These are phyloP conservation scores for Bedellia somnulentella DNA, from an alignment of 2,888 invertebrate species.

Conservation along the genomic window DNA sequence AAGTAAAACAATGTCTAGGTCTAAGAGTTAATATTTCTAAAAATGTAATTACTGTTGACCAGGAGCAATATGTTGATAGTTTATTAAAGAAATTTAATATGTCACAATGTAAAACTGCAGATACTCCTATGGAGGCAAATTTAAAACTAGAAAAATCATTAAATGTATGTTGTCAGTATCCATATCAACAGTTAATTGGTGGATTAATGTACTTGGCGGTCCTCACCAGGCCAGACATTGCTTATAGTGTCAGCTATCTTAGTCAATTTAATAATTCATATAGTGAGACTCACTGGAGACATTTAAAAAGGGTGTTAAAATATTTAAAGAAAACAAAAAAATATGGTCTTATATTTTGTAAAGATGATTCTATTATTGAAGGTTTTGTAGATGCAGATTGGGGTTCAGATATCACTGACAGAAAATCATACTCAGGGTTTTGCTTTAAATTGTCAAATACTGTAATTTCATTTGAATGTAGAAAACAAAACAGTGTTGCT, in stretches of 20 bases:
- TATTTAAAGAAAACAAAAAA: not conserved
- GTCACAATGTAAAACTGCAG: not conserved
- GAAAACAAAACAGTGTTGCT: too few relatives aligned
- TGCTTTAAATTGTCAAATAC: not conserved
- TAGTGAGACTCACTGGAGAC: conserved; percentile 2
- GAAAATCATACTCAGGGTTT: not conserved
- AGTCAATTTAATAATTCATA: conserved; percentile 8
- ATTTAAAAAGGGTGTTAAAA: not conserved
- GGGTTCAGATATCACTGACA: not conserved
- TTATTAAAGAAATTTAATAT: not conserved
- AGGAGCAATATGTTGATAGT: not conserved
- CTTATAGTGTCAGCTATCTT: conserved; percentile 7
- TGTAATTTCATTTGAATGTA: too few relatives aligned
- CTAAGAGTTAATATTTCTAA: not conserved
- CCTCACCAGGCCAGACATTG: conserved; percentile 8
- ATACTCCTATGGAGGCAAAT: not conserved
- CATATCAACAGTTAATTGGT: conserved; percentile 4
- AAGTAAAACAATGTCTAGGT: not conserved
- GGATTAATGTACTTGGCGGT: conserved; percentile 6
- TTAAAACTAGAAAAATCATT: not conserved
- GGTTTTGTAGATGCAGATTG: not conserved
- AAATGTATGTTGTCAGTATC: not conserved
- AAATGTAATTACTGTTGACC: not conserved
- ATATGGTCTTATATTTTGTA: not conserved
- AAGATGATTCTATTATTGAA: not conserved